Evolutionary conservation across 2,113 vertebrate genomes (phyloP).

Genomic region (Silurus meridionalis): DNA sequence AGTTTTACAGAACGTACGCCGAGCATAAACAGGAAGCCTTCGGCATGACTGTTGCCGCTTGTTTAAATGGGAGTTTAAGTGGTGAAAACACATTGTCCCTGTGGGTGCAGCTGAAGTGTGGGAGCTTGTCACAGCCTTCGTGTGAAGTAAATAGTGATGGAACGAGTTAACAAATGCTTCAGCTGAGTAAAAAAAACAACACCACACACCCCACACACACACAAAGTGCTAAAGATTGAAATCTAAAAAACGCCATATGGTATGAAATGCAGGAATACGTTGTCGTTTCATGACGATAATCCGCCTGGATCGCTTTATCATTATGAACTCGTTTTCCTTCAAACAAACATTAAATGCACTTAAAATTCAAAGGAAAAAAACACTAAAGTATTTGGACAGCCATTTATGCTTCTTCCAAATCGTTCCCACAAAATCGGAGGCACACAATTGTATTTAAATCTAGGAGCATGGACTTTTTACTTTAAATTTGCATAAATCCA

Average conservation of each 20-base stretch:
- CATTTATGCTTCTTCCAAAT: no score
- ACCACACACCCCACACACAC: no score
- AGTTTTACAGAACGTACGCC: not conserved
- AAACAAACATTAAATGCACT: no score
- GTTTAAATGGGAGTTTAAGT: not conserved
- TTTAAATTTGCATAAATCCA: no score
- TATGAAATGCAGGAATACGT: no score
- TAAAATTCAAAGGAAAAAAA: not conserved
- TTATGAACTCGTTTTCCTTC: not conserved
- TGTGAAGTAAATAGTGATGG: not conserved
- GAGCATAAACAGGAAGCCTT: not conserved
- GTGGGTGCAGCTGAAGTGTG: not conserved
- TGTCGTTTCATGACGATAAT: not conserved
- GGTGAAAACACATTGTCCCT: not conserved
- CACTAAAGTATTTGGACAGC: no score
- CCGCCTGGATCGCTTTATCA: no score
- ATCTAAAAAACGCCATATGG: not conserved
- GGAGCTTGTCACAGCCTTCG: not conserved
- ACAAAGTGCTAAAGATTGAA: not conserved
- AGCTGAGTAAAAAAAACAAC: not conserved
- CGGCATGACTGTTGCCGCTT: not conserved
- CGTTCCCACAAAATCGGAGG: no score
- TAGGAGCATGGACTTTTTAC: no score
- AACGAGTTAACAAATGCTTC: not conserved
- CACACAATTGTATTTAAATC: no score